Conservation (phyloP, 2,888 invertebrate species). For the Volucella bombylans region DNA sequence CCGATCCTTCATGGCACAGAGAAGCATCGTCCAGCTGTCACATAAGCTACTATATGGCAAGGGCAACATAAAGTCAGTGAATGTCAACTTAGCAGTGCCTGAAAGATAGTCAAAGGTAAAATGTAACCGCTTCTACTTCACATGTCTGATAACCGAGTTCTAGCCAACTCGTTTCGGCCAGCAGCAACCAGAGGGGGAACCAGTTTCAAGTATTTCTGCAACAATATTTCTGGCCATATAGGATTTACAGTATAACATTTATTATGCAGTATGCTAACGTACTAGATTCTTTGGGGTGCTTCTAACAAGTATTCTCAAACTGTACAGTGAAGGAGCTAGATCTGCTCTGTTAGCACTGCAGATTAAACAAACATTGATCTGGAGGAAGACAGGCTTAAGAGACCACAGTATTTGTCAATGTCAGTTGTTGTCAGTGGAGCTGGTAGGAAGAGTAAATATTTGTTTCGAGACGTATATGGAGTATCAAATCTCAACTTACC, state of each 20-base stretch:
- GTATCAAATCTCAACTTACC: constrained; percentile 43
- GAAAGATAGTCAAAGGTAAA: constrained; percentile 23
- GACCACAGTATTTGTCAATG: no score
- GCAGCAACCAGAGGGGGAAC: background rate
- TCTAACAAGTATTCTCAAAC: no score
- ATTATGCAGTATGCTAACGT: background rate
- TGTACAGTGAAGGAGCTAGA: background rate
- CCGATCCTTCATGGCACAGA: no score
- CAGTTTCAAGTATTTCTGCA: background rate
- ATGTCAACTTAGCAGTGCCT: no score
- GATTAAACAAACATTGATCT: constrained; percentile 48
- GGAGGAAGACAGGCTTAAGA: constrained; percentile 17
- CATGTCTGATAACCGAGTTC: constrained; percentile 31
- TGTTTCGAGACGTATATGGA: constrained; percentile 17
- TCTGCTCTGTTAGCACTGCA: background rate
- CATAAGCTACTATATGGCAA: no score
- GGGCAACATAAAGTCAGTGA: no score
- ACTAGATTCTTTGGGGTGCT: background rate
- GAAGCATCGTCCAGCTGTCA: no score
- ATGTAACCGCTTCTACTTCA: constrained; percentile 20
- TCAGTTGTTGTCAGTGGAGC: no score
- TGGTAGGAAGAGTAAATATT: no score
- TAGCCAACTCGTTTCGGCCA: no score
- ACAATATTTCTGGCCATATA: background rate
- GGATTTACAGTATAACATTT: background rate